phyloP scores from a whole-genome alignment of 2,888 invertebrate genomes.

The Sphaerophoria rueppellii region DNA sequence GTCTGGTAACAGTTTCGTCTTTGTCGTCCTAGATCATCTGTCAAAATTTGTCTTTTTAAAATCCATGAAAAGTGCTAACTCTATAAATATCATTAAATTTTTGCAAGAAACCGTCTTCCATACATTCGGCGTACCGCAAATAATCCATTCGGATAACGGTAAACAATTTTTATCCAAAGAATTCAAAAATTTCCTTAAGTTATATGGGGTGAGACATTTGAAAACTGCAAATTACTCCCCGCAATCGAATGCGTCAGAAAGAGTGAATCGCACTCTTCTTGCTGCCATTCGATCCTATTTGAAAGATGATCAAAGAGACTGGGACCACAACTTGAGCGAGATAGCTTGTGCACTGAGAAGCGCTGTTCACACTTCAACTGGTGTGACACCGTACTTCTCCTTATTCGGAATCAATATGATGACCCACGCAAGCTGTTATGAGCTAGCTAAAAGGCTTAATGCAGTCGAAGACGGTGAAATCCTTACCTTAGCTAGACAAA shows the following conservation, averaged over 20 bases:
- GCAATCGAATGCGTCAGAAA: slow-evolving; percentile 72
- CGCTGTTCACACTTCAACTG: slow-evolving; percentile 39
- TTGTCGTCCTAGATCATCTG: slow-evolving; percentile 3
- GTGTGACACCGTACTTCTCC: slow-evolving; percentile 50
- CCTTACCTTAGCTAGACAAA: neutral
- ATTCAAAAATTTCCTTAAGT: slow-evolving; percentile 53
- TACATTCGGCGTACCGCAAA: slow-evolving; percentile 23
- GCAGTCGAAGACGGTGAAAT: neutral
- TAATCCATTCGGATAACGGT: slow-evolving; percentile 74
- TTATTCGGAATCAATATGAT: slow-evolving; percentile 29
- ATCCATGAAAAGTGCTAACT: slow-evolving; percentile 4
- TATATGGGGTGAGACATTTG: neutral
- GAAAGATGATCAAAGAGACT: slow-evolving; percentile 59
- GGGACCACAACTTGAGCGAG: slow-evolving; percentile 58
- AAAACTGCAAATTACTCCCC: slow-evolving; percentile 60
- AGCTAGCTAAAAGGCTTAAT: neutral
- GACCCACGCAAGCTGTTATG: neutral
- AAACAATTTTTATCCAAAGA: slow-evolving; percentile 70
- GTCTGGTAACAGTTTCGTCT: neutral
- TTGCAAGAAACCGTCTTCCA: neutral
- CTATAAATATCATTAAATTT: neutral
- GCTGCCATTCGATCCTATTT: slow-evolving; percentile 75
- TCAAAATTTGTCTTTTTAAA: slow-evolving; percentile 7
- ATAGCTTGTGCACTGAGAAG: slow-evolving; percentile 53
- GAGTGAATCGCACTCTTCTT: slow-evolving; percentile 76